Conservation (phyloP, 2,888 invertebrate genomes). For the Cosmorhoe ocellata region DNA sequence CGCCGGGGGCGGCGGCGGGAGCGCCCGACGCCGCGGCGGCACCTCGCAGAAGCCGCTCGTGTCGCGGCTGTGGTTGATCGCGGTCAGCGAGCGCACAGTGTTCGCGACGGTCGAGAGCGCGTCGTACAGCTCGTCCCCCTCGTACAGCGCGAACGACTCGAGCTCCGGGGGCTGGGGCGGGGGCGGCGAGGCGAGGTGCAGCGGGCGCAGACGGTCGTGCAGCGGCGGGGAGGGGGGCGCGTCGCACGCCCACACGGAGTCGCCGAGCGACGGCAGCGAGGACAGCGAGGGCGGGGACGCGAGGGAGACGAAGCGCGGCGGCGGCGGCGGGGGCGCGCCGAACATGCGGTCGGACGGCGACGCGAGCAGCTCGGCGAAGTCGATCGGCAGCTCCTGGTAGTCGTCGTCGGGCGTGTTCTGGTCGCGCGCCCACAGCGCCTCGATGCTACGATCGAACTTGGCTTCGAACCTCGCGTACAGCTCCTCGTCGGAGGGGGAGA, state of each 20-base stretch:
- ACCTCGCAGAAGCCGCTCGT: slow-evolving; percentile 85
- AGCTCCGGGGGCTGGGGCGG: slow-evolving; percentile 47
- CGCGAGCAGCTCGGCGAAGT: slow-evolving; percentile 82
- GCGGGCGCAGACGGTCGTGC: slow-evolving; percentile 57
- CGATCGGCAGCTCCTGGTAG: slow-evolving; percentile 84
- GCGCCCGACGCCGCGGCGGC: slow-evolving; percentile 74
- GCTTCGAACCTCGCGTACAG: slow-evolving; percentile 84
- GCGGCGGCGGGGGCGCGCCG: slow-evolving; percentile 64
- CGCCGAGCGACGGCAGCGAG: slow-evolving; percentile 41
- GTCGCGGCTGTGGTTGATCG: slow-evolving; percentile 84
- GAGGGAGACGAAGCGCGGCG: slow-evolving; percentile 43
- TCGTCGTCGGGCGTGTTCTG: slow-evolving; percentile 78
- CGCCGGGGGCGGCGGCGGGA: slow-evolving; percentile 60
- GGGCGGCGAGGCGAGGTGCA: slow-evolving; percentile 49
- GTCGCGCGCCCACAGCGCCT: slow-evolving; percentile 85
- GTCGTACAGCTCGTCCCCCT: slow-evolving; percentile 66
- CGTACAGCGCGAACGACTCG: slow-evolving; percentile 62
- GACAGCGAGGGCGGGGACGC: slow-evolving; percentile 44
- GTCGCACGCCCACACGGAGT: slow-evolving; percentile 47
- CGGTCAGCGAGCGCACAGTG: slow-evolving; percentile 78
- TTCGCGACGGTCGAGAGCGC: slow-evolving; percentile 63
- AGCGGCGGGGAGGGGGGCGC: slow-evolving; percentile 50
- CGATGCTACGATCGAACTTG: slow-evolving; percentile 86
- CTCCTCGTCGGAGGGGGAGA: slow-evolving; percentile 73
- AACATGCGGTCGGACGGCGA: slow-evolving; percentile 80